These are phyloP conservation scores for Cygnus buccinator DNA, from an alignment of 2,113 vertebrate genomes.

Conservation along the genomic window DNA sequence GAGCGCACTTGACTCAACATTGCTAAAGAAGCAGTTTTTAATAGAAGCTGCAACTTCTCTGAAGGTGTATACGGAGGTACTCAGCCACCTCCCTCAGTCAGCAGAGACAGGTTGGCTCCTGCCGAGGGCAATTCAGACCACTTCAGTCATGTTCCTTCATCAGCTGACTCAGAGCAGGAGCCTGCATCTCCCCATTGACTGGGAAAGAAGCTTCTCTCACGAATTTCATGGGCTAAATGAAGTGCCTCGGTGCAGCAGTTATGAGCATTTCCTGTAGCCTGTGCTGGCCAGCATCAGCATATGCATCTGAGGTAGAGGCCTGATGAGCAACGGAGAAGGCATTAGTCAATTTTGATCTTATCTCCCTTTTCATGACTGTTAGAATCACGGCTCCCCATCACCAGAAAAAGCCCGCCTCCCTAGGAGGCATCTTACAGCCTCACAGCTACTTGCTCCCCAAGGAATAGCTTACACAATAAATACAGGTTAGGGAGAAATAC, in stretches of 20 bases:
- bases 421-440: not conserved
- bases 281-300: not conserved
- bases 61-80: fast-evolving
- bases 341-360: not conserved
- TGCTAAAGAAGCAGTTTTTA: not conserved
- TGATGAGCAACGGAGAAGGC: not conserved
- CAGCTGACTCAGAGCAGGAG: not conserved
- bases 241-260: not conserved
- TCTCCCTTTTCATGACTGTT: not conserved
- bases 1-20: not conserved
- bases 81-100: not conserved
- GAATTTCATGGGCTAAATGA: not conserved
- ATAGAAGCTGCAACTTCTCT: not conserved
- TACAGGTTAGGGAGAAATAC: fast-evolving
- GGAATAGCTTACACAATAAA: not conserved
- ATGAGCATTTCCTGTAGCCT: fast-evolving
- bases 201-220: not conserved
- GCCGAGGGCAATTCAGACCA: not conserved
- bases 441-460: not conserved
- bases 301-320: not conserved
- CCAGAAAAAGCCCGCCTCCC: not conserved
- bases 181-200: not conserved
- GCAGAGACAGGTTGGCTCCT: not conserved
- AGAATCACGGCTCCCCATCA: not conserved
- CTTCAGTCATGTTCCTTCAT: not conserved